Conservation (phyloP, 2,888 invertebrate genomes). For the Hyalella azteca region DNA sequence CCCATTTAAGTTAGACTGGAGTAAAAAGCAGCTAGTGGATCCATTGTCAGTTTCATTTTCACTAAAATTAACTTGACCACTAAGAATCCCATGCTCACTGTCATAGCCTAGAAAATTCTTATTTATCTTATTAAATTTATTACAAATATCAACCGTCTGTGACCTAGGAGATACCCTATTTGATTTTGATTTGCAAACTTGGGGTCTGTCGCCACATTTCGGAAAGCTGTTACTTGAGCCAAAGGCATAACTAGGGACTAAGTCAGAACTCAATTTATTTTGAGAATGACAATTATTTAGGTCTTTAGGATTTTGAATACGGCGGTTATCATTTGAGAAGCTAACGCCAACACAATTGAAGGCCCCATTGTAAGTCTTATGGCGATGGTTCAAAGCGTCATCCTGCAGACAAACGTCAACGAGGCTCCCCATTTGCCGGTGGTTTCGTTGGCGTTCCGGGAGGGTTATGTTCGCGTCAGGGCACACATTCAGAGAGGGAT, state of each 20-base stretch:
- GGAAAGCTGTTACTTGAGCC: neutral
- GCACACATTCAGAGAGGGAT: too few species aligned
- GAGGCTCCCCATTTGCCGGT: too few species aligned
- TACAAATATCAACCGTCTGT: slow-evolving; percentile 9
- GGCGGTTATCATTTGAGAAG: too few species aligned
- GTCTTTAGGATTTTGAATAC: too few species aligned
- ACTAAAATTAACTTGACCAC: slow-evolving; percentile 27
- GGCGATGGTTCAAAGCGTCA: too few species aligned
- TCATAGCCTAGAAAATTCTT: slow-evolving; percentile 28
- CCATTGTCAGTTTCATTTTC: neutral
- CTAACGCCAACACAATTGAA: too few species aligned
- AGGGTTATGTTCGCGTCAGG: too few species aligned
- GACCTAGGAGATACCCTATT: neutral
- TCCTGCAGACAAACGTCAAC: too few species aligned
- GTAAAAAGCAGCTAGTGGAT: neutral
- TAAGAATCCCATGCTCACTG: neutral
- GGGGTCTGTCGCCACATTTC: neutral
- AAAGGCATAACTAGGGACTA: neutral
- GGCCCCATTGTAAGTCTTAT: too few species aligned
- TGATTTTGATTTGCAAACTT: neutral
- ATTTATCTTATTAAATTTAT: neutral
- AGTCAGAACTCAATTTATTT: too few species aligned
- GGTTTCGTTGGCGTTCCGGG: too few species aligned
- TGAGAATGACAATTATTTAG: too few species aligned
- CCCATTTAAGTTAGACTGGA: neutral